Conservation (phyloP, 2,113 vertebrate species). For the Falco punctatus region DNA sequence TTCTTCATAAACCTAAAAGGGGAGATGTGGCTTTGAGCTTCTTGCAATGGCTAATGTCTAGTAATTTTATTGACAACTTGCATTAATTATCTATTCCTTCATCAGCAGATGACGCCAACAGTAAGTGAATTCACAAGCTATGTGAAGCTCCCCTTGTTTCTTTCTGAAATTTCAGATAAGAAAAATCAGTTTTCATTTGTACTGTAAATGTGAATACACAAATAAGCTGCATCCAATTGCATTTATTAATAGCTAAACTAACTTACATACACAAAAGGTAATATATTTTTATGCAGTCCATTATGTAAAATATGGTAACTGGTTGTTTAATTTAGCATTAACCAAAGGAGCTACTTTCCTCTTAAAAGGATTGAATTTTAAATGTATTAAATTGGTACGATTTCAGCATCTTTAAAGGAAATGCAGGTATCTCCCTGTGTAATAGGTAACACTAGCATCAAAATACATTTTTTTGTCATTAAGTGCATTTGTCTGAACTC, state of each 20-base stretch:
- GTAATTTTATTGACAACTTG: background rate
- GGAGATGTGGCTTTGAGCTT: background rate
- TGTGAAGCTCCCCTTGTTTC: background rate
- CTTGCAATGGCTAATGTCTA: background rate
- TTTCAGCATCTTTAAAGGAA: background rate
- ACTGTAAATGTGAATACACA: background rate
- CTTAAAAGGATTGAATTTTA: background rate
- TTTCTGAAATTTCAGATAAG: background rate
- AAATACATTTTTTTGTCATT: background rate
- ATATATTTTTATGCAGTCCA: background rate
- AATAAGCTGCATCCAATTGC: background rate
- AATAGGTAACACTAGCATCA: background rate
- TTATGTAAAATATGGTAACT: background rate
- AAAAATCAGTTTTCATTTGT: background rate
- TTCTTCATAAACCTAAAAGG: background rate
- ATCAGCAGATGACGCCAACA: background rate
- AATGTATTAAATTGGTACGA: background rate
- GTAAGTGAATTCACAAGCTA: background rate
- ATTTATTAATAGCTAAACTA: background rate
- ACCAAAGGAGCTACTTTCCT: background rate
- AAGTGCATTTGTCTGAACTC: background rate
- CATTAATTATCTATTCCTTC: background rate
- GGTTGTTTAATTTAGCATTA: background rate
- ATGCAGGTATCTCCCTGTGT: background rate
- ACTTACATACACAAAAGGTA: background rate